phyloP scores from a whole-genome alignment of 2,888 invertebrate genomes.

The Halictus ligatus region DNA sequence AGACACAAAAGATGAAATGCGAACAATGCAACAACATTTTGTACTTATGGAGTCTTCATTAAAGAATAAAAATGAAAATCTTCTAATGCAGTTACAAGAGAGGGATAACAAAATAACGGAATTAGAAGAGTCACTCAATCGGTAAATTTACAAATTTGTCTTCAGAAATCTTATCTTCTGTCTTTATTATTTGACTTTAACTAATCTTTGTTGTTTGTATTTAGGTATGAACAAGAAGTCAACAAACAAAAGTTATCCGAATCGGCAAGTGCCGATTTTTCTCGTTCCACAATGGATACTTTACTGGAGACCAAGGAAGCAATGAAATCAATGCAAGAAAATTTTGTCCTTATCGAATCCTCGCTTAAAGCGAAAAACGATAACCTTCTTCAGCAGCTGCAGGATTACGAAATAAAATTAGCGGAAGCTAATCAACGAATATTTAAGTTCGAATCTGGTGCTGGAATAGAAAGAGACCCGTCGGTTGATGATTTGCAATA shows the following conservation, averaged over 20 bases:
- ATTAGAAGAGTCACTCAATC: slow-evolving; percentile 86
- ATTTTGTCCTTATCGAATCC: slow-evolving; percentile 89
- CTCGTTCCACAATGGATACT: slow-evolving; percentile 87
- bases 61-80: slow-evolving; percentile 88
- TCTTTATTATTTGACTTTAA: too few species aligned
- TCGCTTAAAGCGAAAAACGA: slow-evolving; percentile 90
- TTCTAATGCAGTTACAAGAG: slow-evolving; percentile 86
- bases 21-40: slow-evolving; percentile 92
- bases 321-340: slow-evolving; percentile 92
- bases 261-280: slow-evolving; percentile 75
- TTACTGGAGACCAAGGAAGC: slow-evolving; percentile 92
- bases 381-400: slow-evolving; percentile 86
- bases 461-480: slow-evolving; percentile 72
- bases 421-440: slow-evolving; percentile 79
- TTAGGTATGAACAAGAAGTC: slow-evolving; percentile 75
- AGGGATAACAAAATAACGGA: slow-evolving; percentile 86
- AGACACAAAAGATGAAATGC: slow-evolving; percentile 92
- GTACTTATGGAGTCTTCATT: slow-evolving; percentile 89
- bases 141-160: slow-evolving; percentile 66
- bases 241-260: slow-evolving; percentile 74
- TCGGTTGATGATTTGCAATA: slow-evolving; percentile 73
- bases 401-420: slow-evolving; percentile 86
- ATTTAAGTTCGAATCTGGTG: slow-evolving; percentile 76
- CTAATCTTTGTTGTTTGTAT: slow-evolving; percentile 26
- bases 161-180: background rate